Conservation (phyloP, 2,113 vertebrate species). For the Stegastes partitus region DNA sequence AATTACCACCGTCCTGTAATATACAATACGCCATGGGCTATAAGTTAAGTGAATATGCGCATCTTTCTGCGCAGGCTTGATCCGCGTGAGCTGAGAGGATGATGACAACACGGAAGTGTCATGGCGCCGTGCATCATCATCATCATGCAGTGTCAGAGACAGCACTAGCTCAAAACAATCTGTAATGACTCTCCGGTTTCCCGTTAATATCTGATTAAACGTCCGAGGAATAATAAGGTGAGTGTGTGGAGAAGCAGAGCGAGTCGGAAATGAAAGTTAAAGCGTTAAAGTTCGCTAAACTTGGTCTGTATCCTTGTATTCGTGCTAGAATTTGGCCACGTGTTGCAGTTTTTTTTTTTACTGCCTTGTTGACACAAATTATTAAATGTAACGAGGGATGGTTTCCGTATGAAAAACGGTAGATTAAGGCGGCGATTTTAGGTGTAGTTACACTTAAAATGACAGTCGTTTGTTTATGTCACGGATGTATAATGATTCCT, state of each 20-base stretch:
- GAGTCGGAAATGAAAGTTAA: accelerated
- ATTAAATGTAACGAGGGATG: neutral
- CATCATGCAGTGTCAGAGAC: constrained; percentile 18
- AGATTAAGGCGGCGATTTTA: neutral
- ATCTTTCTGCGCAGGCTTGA: constrained; percentile 63
- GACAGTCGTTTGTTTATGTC: no score
- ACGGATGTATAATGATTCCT: no score
- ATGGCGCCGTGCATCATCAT: constrained; percentile 46
- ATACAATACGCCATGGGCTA: no score
- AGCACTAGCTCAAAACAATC: neutral
- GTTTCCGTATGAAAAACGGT: neutral
- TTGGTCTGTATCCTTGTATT: neutral
- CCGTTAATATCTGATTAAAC: neutral
- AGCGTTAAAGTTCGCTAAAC: neutral
- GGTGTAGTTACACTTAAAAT: neutral
- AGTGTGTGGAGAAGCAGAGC: neutral
- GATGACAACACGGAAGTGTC: constrained; percentile 66
- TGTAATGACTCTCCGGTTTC: constrained; percentile 11
- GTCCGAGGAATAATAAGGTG: constrained; percentile 33
- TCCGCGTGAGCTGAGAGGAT: neutral
- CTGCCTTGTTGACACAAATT: neutral
- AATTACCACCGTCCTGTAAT: no score
- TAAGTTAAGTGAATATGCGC: neutral
- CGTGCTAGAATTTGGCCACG: constrained; percentile 58
- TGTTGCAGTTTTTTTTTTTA: constrained; percentile 37